Base-by-base conservation (phyloP, 2,888 invertebrate species). In the Xylocampa areola region DNA sequence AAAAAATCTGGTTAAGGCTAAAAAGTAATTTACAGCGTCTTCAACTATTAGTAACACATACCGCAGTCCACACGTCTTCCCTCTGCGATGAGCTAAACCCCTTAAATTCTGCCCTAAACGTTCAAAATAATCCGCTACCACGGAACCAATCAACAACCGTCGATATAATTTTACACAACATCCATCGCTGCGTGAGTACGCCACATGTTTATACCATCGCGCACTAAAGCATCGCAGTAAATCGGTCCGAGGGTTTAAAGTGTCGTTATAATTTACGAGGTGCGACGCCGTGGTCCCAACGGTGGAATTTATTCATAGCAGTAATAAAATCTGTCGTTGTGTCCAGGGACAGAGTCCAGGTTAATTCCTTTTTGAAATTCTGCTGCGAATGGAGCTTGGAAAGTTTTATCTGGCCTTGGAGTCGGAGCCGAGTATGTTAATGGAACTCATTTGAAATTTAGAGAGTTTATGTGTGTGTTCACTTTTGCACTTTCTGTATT, bases 241-340 rank as follows among this genome's bases (percentile, higher is more conserved):
- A 87, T 82, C 75, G 81, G 73, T 76, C 77, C 68, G 77, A 82
- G 76, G 84, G 81, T 78, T 84, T 82, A 81, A 83, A 86, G 80
- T 81, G 84, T 78, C 86, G 80, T 83, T 86, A 87, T 88, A 89
- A 89, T 88, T 89, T 90, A 89, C 87, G 89, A 82, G 79, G 79
- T 82, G 85, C 76, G 76, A 77, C 82, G 73, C 68, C 73, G 43
- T 70, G 55, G 81, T 86, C 84, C 84, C 84, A 64, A 75, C 76
- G 80, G 81, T 74, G 79, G 86, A 91, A 92, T 92, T 90, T 91
- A 92, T 92, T 92, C 92, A 92, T 92, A 86, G 81, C 78, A 73
- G 89, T 91, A 89, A 92, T 92, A 90, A 92, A 92, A 91, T 92
- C 90, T 88, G 87, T 86, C 87, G 85, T 76, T 82, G 84, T 84